phyloP scores from a whole-genome alignment of 2,113 vertebrate species.

The Misgurnus mizolepis region DNA sequence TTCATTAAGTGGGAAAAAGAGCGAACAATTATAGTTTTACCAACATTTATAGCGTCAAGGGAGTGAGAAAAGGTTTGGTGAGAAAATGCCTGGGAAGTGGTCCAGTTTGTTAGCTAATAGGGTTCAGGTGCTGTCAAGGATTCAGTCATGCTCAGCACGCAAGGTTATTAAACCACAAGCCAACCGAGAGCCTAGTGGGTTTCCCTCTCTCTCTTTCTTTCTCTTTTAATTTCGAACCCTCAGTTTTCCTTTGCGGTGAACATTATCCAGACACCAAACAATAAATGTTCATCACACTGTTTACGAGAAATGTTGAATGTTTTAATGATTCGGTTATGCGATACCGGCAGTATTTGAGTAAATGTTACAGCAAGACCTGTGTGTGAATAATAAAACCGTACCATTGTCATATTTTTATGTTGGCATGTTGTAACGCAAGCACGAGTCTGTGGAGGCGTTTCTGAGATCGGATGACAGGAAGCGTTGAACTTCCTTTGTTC shows the following conservation, averaged over 20 bases:
- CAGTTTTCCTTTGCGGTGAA: background rate
- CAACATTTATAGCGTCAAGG: slow-evolving; percentile 38
- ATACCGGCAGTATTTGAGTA: background rate
- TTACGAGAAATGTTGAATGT: background rate
- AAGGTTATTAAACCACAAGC: slow-evolving; percentile 51
- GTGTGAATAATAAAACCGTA: background rate
- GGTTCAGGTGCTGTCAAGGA: slow-evolving; percentile 55
- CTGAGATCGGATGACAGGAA: too few species aligned
- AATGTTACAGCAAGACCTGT: background rate
- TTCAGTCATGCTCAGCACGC: slow-evolving; percentile 54
- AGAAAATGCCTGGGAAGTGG: slow-evolving; percentile 46
- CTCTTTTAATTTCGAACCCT: slow-evolving; percentile 8
- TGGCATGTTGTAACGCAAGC: too few species aligned
- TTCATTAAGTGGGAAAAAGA: slow-evolving; percentile 18
- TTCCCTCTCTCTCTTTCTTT: slow-evolving; percentile 17
- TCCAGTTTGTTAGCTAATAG: slow-evolving; percentile 58
- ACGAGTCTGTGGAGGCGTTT: too few species aligned
- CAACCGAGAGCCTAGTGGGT: slow-evolving; percentile 31
- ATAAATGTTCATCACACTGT: background rate
- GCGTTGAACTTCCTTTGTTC: too few species aligned
- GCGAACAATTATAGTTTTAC: slow-evolving; percentile 25
- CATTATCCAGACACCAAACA: background rate
- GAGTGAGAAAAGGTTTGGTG: slow-evolving; percentile 10
- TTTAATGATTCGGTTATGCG: background rate
- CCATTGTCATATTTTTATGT: background rate